These are phyloP conservation scores for Capreolus pygargus DNA, from an alignment of 2,113 vertebrate genomes.

Conservation along the genomic window DNA sequence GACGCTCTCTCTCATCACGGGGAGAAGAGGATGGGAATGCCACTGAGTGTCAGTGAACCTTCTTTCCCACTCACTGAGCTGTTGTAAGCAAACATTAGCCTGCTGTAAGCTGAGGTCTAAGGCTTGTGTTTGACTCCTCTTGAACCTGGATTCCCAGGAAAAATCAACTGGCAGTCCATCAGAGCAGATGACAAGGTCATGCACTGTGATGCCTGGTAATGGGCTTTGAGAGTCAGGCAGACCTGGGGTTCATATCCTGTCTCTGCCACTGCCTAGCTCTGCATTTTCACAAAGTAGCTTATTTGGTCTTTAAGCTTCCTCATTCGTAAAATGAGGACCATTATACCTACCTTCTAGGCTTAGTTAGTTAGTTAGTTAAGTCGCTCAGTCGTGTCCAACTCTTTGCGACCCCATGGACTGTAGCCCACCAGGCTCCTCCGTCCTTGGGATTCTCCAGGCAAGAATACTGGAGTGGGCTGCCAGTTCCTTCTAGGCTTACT, in stretches of 20 bases:
- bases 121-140: not conserved
- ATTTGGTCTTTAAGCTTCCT: not conserved
- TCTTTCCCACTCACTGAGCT: not conserved
- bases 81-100: not conserved
- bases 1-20: not conserved
- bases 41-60: not conserved
- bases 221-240: not conserved
- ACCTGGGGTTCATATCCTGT: not conserved
- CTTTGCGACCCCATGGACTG: too few relatives aligned
- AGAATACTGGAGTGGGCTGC: too few relatives aligned
- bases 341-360: not conserved
- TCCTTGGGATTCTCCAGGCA: too few relatives aligned
- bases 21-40: not conserved
- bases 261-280: not conserved
- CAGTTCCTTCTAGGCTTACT: not conserved
- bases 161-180: not conserved
- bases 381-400: too few relatives aligned
- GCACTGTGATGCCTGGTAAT: fast-evolving
- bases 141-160: not conserved
- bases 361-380: not conserved
- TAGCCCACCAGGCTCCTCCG: too few relatives aligned
- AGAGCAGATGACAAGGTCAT: not conserved
- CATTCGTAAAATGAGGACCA: not conserved
- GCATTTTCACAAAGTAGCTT: not conserved
- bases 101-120: not conserved